Evolutionary conservation across 1,140 invertebrate genomes (phyloP), one percentile per base, ranked within the genome.

Genomic region (Halotydeus destructor): DNA sequence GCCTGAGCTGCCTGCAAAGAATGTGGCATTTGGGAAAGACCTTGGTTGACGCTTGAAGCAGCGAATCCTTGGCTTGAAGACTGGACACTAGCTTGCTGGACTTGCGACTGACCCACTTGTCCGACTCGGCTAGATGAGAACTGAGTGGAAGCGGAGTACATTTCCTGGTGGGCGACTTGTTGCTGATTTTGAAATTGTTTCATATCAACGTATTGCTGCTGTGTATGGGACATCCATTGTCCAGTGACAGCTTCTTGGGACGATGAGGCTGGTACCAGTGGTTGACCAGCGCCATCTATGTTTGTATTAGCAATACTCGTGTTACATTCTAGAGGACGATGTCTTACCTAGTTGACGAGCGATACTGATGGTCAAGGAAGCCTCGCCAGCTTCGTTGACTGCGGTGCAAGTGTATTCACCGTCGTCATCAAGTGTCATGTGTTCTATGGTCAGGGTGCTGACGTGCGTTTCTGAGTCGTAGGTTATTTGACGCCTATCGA

Each of bases 381-480:
- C 83, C 66, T 88, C 83, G 41, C 86, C 86, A 52, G 80, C 85
- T 55, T 81, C 75, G 59, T 94, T 94, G 44, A 76, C 70, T 8
- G 86, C 85, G 41, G 76, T 83, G 59, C 86, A 91, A 2, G 81
- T 88, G 59, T 93, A 93, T 61, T 93, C 84, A 45, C 86, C 86
- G 58, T 88, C 83, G 60, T 94, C 86, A 26, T 84, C 84, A 21
- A 83, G 80, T 40, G 80, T 80, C 44, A 91, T 84, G 53, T 78
- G 72, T 58, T 78, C 80, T 52, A 96, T 93, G 41, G 83, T 68
- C 42, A 91, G 66, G 14, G 74, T 75, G 34, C 89, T 82, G 47
- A 76, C 72, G 42, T 78, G 85, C 55, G 76, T 83, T 55, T 71
- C 69, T 55, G 80, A 76, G 56, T 88, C 78, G 57, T 88, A 86